Evolutionary conservation across 37 sponge, comb jelly and placozoan genomes (phyloP).

Genomic region (Agelas oroides): DNA sequence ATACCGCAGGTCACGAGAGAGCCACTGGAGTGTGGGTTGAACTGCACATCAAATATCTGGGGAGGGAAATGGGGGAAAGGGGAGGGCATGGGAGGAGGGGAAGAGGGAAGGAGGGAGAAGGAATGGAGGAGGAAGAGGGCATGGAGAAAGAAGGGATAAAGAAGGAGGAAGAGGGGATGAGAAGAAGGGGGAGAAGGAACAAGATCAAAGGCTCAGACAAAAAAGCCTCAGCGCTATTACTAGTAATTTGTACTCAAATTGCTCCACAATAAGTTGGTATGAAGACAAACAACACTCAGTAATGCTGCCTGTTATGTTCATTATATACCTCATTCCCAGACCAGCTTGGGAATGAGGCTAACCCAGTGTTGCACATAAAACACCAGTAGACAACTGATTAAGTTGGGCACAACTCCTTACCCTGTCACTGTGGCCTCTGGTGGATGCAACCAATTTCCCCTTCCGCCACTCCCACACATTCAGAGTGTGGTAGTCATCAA

Average conservation of each 20-base stretch:
- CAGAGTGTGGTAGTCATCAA: slow-evolving; percentile 87
- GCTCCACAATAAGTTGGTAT: too few species aligned
- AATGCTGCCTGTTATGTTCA: too few species aligned
- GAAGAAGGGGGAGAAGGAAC: too few species aligned
- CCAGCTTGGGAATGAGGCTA: too few species aligned
- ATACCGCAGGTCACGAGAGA: slow-evolving; percentile 92
- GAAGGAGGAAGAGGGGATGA: neutral
- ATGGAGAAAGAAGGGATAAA: neutral
- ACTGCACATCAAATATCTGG: slow-evolving; percentile 89
- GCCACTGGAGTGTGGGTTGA: slow-evolving; percentile 66
- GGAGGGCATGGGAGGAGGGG: neutral
- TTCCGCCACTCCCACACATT: slow-evolving; percentile 92
- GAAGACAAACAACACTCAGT: too few species aligned
- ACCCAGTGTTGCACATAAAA: too few species aligned
- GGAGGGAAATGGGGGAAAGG: neutral
- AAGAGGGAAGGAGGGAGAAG: too few species aligned
- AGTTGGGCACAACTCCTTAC: slow-evolving; percentile 45
- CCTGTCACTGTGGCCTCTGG: slow-evolving; percentile 77
- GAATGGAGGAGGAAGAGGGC: neutral
- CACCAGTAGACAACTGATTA: too few species aligned
- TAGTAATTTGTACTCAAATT: too few species aligned
- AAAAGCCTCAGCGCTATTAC: too few species aligned
- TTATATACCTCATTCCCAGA: too few species aligned
- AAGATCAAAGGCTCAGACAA: too few species aligned
- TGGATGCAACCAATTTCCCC: slow-evolving; percentile 79